These are phyloP conservation scores for Dilophus febrilis DNA, from an alignment of 2,888 invertebrate genomes.

Conservation along the genomic window DNA sequence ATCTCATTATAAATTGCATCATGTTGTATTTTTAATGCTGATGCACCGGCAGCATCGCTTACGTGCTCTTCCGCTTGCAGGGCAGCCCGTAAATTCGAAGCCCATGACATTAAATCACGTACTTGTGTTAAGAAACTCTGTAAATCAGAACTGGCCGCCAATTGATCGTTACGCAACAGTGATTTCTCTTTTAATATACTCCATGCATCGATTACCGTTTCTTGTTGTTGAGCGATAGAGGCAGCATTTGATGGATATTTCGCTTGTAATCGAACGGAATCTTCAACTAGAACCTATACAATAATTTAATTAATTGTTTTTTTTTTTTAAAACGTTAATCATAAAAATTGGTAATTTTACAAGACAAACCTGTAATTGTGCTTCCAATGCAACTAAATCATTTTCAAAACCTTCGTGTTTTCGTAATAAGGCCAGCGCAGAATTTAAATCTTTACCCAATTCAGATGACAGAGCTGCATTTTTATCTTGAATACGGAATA, in stretches of 20 bases:
- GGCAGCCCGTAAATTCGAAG: slow-evolving; percentile 54
- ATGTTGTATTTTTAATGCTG: slow-evolving; percentile 66
- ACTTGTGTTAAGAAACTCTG: slow-evolving; percentile 78
- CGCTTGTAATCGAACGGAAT: slow-evolving; percentile 71
- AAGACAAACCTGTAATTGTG: slow-evolving; percentile 50
- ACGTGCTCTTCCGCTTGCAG: slow-evolving; percentile 68
- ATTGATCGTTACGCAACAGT: slow-evolving; percentile 56
- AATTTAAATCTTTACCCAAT: slow-evolving; percentile 65
- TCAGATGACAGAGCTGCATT: slow-evolving; percentile 70
- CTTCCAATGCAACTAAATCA: slow-evolving; percentile 81
- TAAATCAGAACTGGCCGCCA: slow-evolving; percentile 74
- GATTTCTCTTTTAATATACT: slow-evolving; percentile 67
- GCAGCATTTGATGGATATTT: slow-evolving; percentile 86
- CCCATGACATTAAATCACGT: slow-evolving; percentile 81
- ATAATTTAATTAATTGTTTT: neutral
- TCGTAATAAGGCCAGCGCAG: slow-evolving; percentile 63
- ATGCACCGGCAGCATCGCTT: slow-evolving; percentile 65
- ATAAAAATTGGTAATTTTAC: slow-evolving; percentile 11
- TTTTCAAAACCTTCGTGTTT: slow-evolving; percentile 88
- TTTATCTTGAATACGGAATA: slow-evolving; percentile 80
- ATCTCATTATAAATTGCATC: slow-evolving; percentile 69
- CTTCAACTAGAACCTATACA: slow-evolving; percentile 57
- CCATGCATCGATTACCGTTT: slow-evolving; percentile 76
- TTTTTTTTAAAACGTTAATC: neutral
- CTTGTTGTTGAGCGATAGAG: slow-evolving; percentile 76